Percentiles rank a stretch among this genome's conserved stretches.
phyloP scores from a whole-genome alignment of 1,140 invertebrate genomes.

The Medauroidea extradentata region DNA sequence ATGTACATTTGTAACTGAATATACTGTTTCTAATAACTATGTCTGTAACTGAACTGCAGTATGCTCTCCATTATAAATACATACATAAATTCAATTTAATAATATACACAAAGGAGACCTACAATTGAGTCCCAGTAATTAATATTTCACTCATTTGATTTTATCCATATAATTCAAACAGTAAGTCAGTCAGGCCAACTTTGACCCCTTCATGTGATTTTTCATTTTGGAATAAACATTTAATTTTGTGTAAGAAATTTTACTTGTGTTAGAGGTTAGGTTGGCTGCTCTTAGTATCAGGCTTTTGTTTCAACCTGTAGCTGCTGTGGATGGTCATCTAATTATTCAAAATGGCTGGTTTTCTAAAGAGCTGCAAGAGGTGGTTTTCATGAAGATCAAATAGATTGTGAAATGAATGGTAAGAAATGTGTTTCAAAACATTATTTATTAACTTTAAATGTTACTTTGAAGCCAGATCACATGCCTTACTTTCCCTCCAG shows the following conservation, averaged over 20 bases:
- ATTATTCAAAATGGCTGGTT: not conserved
- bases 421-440: not conserved
- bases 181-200: too few relatives aligned
- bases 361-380: not conserved
- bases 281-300: too few relatives aligned
- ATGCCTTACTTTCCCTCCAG: too few relatives aligned
- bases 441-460: not conserved
- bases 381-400: not conserved
- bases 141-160: not conserved
- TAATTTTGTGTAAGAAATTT: too few relatives aligned
- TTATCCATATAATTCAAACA: not conserved
- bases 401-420: not conserved
- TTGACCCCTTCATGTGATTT: too few relatives aligned
- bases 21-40: constrained; percentile 7
- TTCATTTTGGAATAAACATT: too few relatives aligned
- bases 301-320: too few relatives aligned
- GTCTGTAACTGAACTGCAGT: not conserved
- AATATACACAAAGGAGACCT: constrained; percentile 15
- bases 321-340: not conserved
- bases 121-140: not conserved
- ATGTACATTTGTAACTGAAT: constrained; percentile 11
- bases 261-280: too few relatives aligned
- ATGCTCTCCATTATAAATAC: not conserved
- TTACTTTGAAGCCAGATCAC: not conserved
- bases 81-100: constrained; percentile 11